Percentiles rank a stretch among this genome's conserved stretches.
Evolutionary conservation across 2,888 invertebrate genomes (phyloP).

Genomic region (Taphrorychus bicolor): DNA sequence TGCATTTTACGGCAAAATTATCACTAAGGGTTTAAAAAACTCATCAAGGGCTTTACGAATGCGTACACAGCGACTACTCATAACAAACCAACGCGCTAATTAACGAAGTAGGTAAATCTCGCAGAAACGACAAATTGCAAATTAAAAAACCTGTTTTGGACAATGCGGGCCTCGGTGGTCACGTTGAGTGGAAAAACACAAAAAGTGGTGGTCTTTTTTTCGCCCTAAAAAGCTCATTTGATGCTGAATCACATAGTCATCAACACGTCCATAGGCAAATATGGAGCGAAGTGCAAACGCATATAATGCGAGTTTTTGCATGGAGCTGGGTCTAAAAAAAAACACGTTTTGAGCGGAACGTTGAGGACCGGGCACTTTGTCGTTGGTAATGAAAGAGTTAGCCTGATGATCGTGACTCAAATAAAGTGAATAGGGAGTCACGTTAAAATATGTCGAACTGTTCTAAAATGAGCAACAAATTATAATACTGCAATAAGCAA

Average conservation of each 20-base stretch:
- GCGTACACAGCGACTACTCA: background rate
- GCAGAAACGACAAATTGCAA: constrained; percentile 18
- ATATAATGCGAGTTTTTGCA: background rate
- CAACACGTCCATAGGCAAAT: constrained; percentile 25
- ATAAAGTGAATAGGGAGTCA: too few species aligned
- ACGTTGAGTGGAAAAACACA: constrained; percentile 15
- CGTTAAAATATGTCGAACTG: too few species aligned
- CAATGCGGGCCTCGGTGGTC: constrained; percentile 14
- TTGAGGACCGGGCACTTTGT: too few species aligned
- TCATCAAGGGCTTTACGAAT: background rate
- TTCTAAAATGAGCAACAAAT: too few species aligned
- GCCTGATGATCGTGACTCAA: too few species aligned
- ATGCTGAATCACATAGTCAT: constrained; percentile 26
- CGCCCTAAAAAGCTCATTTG: constrained; percentile 28
- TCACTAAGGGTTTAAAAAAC: too few species aligned
- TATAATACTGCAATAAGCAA: too few species aligned
- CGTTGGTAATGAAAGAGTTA: too few species aligned
- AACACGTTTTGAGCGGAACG: too few species aligned
- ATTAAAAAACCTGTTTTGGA: constrained; percentile 27
- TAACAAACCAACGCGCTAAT: constrained; percentile 5
- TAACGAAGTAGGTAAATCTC: constrained; percentile 5
- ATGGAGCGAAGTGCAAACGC: constrained; percentile 5
- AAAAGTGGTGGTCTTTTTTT: constrained; percentile 8
- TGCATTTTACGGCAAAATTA: too few species aligned
- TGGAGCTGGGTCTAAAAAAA: background rate